A percentile compares a stretch with the other conserved stretches of the same genome.
Evolutionary conservation across 2,888 invertebrate species (phyloP).

Genomic region (Hydropsyche betteni): DNA sequence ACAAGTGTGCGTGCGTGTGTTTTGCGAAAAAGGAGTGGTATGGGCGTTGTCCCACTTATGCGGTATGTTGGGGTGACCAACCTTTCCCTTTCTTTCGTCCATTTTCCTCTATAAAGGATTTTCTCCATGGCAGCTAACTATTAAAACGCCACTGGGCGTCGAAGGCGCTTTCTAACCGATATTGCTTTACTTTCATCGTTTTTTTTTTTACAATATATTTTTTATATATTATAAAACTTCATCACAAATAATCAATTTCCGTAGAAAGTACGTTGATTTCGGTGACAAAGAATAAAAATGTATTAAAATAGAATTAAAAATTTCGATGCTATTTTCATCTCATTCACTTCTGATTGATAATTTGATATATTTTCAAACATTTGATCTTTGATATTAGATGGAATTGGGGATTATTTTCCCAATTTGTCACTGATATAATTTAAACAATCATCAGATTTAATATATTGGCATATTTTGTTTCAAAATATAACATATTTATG

Average conservation of each 20-base stretch:
- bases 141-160: not conserved
- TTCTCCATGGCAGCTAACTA: too few relatives aligned
- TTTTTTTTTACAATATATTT: not conserved
- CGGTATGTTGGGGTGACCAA: slow-evolving; percentile 1
- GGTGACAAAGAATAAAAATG: not conserved
- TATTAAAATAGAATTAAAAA: not conserved
- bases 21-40: not conserved
- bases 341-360: too few relatives aligned
- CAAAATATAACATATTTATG: too few relatives aligned
- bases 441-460: too few relatives aligned
- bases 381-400: too few relatives aligned
- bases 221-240: not conserved
- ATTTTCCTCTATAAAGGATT: not conserved
- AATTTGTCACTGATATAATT: too few relatives aligned
- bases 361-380: too few relatives aligned
- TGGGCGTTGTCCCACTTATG: slow-evolving; percentile 7
- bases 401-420: too few relatives aligned
- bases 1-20: too few relatives aligned
- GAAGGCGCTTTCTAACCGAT: not conserved
- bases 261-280: not conserved
- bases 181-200: slow-evolving; percentile 14
- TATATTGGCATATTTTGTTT: too few relatives aligned
- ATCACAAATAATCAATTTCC: not conserved
- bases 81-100: not conserved
- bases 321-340: too few relatives aligned